phyloP scores from a whole-genome alignment of 2,797 vertebrate species.

The Vespertilio murinus region DNA sequence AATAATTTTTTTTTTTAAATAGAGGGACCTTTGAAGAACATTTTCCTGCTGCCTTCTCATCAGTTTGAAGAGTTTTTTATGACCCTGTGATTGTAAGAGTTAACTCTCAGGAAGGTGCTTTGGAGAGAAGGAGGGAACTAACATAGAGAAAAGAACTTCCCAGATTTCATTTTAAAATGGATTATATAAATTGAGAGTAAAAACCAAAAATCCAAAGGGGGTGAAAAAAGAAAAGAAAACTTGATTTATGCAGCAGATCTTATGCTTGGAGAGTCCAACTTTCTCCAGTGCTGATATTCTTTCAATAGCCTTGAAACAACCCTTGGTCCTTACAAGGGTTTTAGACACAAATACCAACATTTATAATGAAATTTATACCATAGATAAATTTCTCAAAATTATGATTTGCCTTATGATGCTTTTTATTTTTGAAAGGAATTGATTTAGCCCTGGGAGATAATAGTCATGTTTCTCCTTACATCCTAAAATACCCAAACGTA shows the following conservation, averaged over 20 bases:
- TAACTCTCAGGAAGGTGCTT: neutral
- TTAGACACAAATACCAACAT: neutral
- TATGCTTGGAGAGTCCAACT: neutral
- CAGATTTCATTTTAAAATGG: conserved; percentile 24
- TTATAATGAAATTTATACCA: neutral
- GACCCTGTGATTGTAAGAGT: neutral
- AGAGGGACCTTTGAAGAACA: neutral
- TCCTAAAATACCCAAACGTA: neutral
- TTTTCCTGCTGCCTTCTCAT: neutral
- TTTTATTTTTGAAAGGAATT: conserved; percentile 37
- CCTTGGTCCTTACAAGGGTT: neutral
- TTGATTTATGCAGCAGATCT: neutral
- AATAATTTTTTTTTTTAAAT: too few species aligned
- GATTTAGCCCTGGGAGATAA: conserved; percentile 2
- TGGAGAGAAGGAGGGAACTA: neutral
- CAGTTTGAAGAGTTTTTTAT: neutral
- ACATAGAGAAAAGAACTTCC: neutral
- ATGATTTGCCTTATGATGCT: neutral
- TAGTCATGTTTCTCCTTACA: neutral
- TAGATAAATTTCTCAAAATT: conserved; percentile 27
- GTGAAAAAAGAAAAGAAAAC: neutral
- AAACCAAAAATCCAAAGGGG: neutral
- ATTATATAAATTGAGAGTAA: conserved; percentile 28
- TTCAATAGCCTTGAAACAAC: neutral
- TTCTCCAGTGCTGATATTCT: neutral